Conservation (phyloP, 1,140 invertebrate species). For the Meloidogyne floridensis region DNA sequence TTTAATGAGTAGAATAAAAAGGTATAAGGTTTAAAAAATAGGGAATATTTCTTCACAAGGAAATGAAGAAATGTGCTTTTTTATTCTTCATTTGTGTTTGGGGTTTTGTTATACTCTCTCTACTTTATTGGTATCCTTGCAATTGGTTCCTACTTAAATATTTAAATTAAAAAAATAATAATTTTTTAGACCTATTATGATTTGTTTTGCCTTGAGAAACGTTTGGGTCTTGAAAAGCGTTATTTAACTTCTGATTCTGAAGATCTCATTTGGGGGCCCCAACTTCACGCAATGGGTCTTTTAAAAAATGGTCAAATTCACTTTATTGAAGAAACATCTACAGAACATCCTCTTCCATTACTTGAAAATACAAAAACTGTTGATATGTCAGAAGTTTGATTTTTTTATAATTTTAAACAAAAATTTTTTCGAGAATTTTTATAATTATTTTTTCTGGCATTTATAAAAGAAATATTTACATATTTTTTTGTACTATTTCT, state of each 20-base stretch:
- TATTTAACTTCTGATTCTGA: constrained; percentile 33
- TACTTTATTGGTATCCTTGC: no score
- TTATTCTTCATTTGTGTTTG: no score
- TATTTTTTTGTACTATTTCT: background rate
- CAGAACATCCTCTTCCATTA: background rate
- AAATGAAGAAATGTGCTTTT: no score
- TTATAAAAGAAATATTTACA: background rate
- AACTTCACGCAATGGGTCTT: constrained; percentile 27
- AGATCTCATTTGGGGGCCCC: constrained; percentile 22
- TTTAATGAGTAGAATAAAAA: no score
- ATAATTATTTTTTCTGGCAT: background rate
- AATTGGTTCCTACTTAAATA: no score
- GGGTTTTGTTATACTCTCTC: no score
- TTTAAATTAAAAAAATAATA: no score
- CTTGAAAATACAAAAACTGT: background rate
- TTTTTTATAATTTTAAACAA: no score
- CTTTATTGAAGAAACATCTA: background rate
- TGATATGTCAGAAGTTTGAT: background rate
- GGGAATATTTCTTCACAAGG: no score
- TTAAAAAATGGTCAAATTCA: constrained; percentile 9
- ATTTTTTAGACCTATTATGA: constrained; percentile 43
- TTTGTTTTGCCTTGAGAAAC: constrained; percentile 29
- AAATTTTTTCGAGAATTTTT: background rate
- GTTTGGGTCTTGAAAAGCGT: constrained; percentile 17
- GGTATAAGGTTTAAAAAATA: no score